Conservation (phyloP, 1,140 invertebrate genomes). For the Luehdorfia chinensis region DNA sequence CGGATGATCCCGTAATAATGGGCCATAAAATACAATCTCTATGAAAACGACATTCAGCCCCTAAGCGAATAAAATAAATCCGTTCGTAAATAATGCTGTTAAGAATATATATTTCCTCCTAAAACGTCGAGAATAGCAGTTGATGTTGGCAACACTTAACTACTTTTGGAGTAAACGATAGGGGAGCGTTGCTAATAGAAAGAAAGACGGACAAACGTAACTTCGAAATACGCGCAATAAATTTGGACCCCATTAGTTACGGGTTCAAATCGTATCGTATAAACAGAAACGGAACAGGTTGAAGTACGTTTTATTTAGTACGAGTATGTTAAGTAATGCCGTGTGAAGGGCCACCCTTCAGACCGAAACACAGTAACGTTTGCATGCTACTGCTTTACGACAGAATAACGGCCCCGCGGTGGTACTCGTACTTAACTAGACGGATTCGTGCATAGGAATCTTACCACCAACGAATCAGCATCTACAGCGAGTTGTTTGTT, state of each 20-base stretch:
- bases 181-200: slow-evolving; percentile 28
- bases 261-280: neutral
- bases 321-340: too few species aligned
- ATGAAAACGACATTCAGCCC: slow-evolving; percentile 8
- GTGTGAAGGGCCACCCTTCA: too few species aligned
- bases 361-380: too few species aligned
- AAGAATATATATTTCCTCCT: slow-evolving; percentile 33
- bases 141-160: slow-evolving; percentile 40
- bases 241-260: slow-evolving; percentile 6
- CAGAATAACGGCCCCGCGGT: too few species aligned
- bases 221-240: slow-evolving; percentile 4
- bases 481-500: too few species aligned
- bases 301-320: too few species aligned
- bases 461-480: too few species aligned
- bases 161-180: slow-evolving; percentile 28
- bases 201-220: slow-evolving; percentile 19
- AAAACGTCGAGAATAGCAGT: slow-evolving; percentile 29
- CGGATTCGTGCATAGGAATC: too few species aligned
- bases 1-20: slow-evolving; percentile 8
- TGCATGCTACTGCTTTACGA: too few species aligned
- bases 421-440: too few species aligned
- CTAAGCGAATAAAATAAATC: slow-evolving; percentile 31
- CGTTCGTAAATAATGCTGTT: slow-evolving; percentile 32
- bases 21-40: slow-evolving; percentile 27
- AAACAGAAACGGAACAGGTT: too few species aligned